phyloP scores from a whole-genome alignment of 2,113 vertebrate species.

The Otis tarda region DNA sequence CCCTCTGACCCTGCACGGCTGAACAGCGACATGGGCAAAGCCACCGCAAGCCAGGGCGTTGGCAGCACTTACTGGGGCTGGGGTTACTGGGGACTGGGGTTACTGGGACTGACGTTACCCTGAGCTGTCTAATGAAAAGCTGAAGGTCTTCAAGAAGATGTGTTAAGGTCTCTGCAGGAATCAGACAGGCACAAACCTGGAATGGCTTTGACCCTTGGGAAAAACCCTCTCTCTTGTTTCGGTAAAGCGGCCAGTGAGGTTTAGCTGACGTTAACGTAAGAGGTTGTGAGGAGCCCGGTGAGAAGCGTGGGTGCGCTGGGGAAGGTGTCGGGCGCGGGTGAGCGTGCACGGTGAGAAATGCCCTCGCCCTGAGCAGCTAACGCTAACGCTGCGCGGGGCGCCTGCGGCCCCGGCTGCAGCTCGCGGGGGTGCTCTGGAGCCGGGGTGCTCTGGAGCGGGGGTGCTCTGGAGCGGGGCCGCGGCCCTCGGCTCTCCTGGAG shows the following conservation, averaged over 20 bases:
- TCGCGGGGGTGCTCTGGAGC: accelerated
- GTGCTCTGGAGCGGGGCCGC: accelerated
- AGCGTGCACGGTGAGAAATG: accelerated
- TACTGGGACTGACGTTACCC: neutral
- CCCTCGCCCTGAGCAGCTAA: accelerated
- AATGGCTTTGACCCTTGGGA: neutral
- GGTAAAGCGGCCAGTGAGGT: neutral
- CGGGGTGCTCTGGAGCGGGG: accelerated
- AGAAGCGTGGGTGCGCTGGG: neutral
- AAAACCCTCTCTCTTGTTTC: too few relatives aligned
- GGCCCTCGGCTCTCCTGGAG: accelerated
- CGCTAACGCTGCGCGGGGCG: accelerated
- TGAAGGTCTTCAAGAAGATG: neutral
- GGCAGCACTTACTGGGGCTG: neutral
- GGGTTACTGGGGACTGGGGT: neutral
- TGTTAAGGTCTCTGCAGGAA: neutral
- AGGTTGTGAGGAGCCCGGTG: neutral
- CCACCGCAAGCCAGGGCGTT: accelerated
- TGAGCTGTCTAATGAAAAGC: neutral
- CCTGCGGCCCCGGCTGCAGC: neutral
- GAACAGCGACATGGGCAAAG: neutral
- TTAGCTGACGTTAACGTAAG: neutral
- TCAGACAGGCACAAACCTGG: neutral
- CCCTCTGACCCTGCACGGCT: neutral
- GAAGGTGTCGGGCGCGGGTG: neutral